Base-by-base conservation (phyloP, 1,140 invertebrate species). In the Asobara japonica region DNA sequence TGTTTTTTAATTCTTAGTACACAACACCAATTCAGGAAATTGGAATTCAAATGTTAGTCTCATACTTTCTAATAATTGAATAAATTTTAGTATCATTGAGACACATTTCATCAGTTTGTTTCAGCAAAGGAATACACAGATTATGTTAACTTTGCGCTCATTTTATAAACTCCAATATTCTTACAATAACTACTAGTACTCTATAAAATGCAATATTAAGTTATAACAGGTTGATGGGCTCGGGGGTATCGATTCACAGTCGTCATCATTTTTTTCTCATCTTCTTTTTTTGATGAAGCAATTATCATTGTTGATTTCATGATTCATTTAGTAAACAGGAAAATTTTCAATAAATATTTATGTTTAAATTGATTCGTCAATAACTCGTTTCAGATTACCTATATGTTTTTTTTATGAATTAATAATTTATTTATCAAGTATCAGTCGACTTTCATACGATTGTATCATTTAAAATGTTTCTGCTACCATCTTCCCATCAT, bases 371-470 rank as follows among this genome's bases (percentile, higher is more conserved):
- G 30, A n/a, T 0, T 68, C 25, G 10, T 30, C 16, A 29, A 29
- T 69, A 60, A n/a, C 36, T 22, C 25, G 29, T 30, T 36, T 20
- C 16, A 11, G 22, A 60, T 61, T 48, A 31, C 48, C n/a, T 38
- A 20, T 27, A 61, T 22, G 33, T 38, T 29, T 33, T 11, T 11
- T 66, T 66, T 45, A 18, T 45, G 22, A 20, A 27, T 45, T 45
- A 51, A 48, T 45, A 25, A 71, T 65, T 25, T 51, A 48, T 38
- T 61, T 72, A 72, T 36, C 56, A 61, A 67, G 66, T 60, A 66
- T 74, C 72, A 69, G 67, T 74, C 72, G 41, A 65, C 48, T 69
- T 41, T 69, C 71, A 48, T 65, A 66, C 64, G 20, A 45, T 67
- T 66, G 65, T 67, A 48, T 45, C 51, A 67, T 45, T 67, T 29